phyloP scores from a whole-genome alignment of 2,113 vertebrate genomes.

The Salvelinus namaycush region DNA sequence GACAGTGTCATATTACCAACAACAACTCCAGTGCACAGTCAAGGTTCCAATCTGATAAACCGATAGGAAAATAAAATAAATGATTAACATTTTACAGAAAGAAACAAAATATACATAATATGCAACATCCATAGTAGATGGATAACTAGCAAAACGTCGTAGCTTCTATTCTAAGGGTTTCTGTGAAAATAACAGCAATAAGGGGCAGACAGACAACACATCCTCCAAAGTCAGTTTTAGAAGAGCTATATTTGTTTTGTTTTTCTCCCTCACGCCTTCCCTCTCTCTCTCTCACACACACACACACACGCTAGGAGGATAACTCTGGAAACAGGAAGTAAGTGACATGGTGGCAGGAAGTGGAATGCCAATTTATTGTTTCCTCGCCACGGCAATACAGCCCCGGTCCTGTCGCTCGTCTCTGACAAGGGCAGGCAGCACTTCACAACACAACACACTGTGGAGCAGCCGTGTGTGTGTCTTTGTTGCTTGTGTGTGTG shows the following conservation, averaged over 20 bases:
- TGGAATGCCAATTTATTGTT: conserved; percentile 26
- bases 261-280: not conserved
- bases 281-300: not conserved
- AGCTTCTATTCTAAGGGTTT: too few species aligned
- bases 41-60: not conserved
- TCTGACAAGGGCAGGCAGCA: conserved; percentile 8
- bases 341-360: conserved; percentile 20
- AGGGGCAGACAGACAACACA: too few species aligned
- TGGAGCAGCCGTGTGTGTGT: too few species aligned
- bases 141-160: too few species aligned
- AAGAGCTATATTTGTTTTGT: too few species aligned
- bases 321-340: too few species aligned
- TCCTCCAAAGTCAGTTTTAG: too few species aligned
- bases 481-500: too few species aligned
- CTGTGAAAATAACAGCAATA: too few species aligned
- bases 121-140: not conserved
- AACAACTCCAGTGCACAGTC: not conserved
- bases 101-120: not conserved
- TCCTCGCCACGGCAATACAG: conserved; percentile 39
- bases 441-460: not conserved
- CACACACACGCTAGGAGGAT: not conserved
- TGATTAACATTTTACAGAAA: not conserved
- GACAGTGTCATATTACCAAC: not conserved
- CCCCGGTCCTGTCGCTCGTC: conserved; percentile 5
- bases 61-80: conserved; percentile 22